Evolutionary conservation across 2,113 vertebrate species (phyloP).

Genomic region (Holacanthus passer): DNA sequence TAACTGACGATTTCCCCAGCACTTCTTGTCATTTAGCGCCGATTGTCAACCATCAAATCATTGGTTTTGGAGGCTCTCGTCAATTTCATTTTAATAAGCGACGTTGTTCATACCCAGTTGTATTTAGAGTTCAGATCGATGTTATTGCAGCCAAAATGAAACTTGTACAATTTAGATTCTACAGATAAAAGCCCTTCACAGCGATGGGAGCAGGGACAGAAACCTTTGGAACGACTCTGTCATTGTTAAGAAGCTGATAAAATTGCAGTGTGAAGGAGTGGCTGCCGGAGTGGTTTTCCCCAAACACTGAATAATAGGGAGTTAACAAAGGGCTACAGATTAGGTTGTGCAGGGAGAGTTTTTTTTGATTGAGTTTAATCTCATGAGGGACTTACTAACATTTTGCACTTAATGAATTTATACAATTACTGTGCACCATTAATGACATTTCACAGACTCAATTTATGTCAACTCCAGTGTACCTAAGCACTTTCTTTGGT

Average conservation of each 20-base stretch:
- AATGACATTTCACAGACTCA: conserved; percentile 13
- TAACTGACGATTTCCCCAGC: not conserved
- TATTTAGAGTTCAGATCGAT: not conserved
- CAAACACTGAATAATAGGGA: not conserved
- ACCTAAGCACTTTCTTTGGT: not conserved
- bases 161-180: not conserved
- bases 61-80: not conserved
- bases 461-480: conserved; percentile 7
- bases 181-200: not conserved
- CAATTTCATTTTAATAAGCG: not conserved
- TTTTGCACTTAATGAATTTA: conserved; percentile 2
- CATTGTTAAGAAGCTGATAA: conserved; percentile 4
- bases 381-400: not conserved
- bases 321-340: not conserved
- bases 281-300: not conserved
- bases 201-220: not conserved
- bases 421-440: conserved; percentile 9
- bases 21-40: not conserved
- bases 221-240: not conserved
- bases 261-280: not conserved
- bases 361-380: conserved; percentile 1
- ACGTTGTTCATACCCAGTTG: not conserved
- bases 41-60: not conserved
- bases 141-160: not conserved
- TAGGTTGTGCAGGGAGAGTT: not conserved